These are phyloP conservation scores for Glaucidium brasilianum DNA, from an alignment of 2,113 vertebrate genomes.

Conservation along the genomic window DNA sequence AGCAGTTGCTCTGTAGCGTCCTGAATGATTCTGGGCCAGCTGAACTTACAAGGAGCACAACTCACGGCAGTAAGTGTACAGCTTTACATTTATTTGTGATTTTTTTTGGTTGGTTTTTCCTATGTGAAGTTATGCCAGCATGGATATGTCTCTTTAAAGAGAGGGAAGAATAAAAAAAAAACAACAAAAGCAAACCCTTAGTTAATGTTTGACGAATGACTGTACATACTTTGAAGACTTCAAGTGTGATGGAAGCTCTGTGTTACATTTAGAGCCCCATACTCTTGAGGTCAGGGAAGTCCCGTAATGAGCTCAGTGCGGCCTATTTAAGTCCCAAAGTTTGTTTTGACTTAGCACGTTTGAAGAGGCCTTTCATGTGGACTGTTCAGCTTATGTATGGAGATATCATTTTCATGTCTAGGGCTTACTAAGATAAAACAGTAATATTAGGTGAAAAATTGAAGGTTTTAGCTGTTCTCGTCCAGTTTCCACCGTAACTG, in stretches of 20 bases:
- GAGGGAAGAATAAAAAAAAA: too few relatives aligned
- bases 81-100: neutral
- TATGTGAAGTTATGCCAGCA: neutral
- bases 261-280: neutral
- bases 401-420: neutral
- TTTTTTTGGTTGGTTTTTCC: neutral
- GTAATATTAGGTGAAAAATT: neutral
- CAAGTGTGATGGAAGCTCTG: neutral
- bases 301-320: neutral
- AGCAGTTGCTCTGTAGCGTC: neutral
- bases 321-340: neutral
- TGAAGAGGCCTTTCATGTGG: neutral
- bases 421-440: neutral
- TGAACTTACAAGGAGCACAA: neutral
- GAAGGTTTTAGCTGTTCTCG: neutral
- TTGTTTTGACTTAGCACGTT: neutral
- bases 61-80: neutral
- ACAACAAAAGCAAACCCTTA: neutral
- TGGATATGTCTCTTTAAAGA: neutral
- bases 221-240: neutral
- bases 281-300: neutral
- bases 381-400: neutral
- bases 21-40: neutral
- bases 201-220: neutral
- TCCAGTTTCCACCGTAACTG: neutral